These are phyloP conservation scores for Uropetala carovei DNA, from an alignment of 2,888 invertebrate species.

Conservation along the genomic window DNA sequence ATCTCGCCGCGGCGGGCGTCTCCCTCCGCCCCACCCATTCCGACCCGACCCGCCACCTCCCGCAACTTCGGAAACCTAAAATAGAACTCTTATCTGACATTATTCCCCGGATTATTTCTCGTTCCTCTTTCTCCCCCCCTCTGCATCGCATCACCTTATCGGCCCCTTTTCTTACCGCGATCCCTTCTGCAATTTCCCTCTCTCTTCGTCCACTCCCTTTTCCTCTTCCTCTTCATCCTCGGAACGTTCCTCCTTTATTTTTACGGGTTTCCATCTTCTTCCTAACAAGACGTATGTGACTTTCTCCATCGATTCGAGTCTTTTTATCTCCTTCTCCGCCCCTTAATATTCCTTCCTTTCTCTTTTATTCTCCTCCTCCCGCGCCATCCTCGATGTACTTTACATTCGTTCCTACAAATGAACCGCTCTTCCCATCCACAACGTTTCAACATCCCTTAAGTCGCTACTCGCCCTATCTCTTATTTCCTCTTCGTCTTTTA, in stretches of 20 bases:
- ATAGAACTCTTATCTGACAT: slow-evolving; percentile 43
- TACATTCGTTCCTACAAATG: no score
- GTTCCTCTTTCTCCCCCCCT: not conserved
- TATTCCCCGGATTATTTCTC: not conserved
- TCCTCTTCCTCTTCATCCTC: not conserved
- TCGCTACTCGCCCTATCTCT: no score
- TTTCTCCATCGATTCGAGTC: not conserved
- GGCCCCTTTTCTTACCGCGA: not conserved
- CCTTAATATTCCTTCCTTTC: no score
- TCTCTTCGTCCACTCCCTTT: not conserved
- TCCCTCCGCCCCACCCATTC: not conserved
- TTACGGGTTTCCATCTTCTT: not conserved
- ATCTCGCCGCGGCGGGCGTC: no score
- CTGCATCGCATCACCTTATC: not conserved
- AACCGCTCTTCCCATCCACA: no score
- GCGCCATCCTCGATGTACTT: no score
- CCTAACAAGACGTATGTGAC: no score
- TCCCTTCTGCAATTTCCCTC: not conserved
- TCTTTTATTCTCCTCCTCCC: not conserved
- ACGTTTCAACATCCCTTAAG: no score
- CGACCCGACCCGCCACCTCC: not conserved
- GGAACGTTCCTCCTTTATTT: not conserved
- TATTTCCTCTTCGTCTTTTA: no score
- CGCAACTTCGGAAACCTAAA: slow-evolving; percentile 22
- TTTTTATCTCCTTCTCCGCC: slow-evolving; percentile 11